Evolutionary conservation across 2,888 invertebrate genomes (phyloP).

Genomic region (Stenchaetothrips biformis): DNA sequence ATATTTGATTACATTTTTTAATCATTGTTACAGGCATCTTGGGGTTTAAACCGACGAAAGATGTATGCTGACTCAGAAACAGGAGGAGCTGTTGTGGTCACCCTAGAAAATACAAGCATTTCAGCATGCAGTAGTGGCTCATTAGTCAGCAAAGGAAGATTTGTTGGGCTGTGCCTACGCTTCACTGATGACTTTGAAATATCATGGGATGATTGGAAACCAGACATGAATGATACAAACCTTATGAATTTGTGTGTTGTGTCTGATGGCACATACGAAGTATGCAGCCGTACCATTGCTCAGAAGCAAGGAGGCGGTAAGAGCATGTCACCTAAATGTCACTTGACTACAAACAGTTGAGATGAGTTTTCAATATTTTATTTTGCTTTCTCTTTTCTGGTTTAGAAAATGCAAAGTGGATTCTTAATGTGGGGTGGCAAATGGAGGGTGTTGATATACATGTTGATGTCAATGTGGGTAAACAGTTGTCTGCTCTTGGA

Average conservation of each 20-base stretch:
- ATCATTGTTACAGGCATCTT: constrained; percentile 49
- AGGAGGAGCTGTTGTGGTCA: constrained; percentile 89
- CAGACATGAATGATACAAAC: constrained; percentile 66
- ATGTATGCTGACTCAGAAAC: constrained; percentile 67
- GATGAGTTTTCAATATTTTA: constrained; percentile 28
- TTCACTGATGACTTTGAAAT: constrained; percentile 98
- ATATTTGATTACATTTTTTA: neutral
- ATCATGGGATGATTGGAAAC: constrained; percentile 95
- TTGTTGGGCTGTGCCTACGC: constrained; percentile 83
- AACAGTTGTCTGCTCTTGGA: constrained; percentile 88
- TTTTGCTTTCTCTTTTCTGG: constrained; percentile 30
- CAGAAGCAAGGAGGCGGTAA: constrained; percentile 70
- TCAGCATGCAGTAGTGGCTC: constrained; percentile 94
- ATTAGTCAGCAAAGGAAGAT: constrained; percentile 83
- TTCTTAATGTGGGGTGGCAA: constrained; percentile 96
- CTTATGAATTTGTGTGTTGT: constrained; percentile 92
- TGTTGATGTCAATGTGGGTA: constrained; percentile 91
- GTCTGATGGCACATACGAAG: constrained; percentile 98
- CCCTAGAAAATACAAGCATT: constrained; percentile 93
- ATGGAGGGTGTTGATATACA: constrained; percentile 99
- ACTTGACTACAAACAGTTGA: constrained; percentile 14
- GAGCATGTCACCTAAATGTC: constrained; percentile 26
- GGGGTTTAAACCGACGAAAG: constrained; percentile 55
- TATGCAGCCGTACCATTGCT: constrained; percentile 87
- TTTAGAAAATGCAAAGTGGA: constrained; percentile 93